Percentiles rank a stretch among this genome's conserved stretches.
phyloP scores from a whole-genome alignment of 2,888 invertebrate species.

The Galerucella nymphaeae region DNA sequence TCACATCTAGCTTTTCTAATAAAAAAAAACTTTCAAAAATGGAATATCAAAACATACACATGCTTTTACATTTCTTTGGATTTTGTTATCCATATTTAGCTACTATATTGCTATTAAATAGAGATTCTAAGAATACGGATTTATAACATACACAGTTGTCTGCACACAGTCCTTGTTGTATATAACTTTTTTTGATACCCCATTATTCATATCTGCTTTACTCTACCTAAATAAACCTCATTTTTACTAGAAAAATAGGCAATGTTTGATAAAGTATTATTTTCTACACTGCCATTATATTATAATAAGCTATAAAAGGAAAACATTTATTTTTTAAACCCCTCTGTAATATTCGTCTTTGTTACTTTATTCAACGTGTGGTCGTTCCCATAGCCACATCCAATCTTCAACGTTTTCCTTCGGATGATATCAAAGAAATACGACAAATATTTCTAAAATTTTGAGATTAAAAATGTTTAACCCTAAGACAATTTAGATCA shows the following conservation, averaged over 20 bases:
- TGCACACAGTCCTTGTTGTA: neutral
- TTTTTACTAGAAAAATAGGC: neutral
- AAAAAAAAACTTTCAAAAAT: neutral
- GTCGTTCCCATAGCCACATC: no score
- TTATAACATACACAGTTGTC: neutral
- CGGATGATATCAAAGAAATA: no score
- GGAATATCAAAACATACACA: neutral
- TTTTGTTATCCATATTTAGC: neutral
- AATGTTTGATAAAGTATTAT: neutral
- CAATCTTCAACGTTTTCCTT: no score
- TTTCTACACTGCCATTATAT: no score
- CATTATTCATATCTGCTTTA: neutral
- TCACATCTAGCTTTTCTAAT: conserved; percentile 19
- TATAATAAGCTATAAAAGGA: no score
- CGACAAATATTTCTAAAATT: no score
- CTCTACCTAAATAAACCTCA: neutral
- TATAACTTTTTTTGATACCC: neutral
- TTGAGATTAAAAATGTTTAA: no score
- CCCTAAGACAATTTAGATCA: no score
- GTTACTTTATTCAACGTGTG: no score
- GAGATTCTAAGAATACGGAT: neutral
- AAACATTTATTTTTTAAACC: no score
- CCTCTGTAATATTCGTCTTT: no score
- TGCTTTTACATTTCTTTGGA: neutral
- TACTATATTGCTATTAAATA: neutral